Percentiles rank a stretch among this genome's conserved stretches.
These are phyloP conservation scores for Drosophila pruinosa DNA, from an alignment of 1,140 invertebrate genomes.

Conservation along the genomic window DNA sequence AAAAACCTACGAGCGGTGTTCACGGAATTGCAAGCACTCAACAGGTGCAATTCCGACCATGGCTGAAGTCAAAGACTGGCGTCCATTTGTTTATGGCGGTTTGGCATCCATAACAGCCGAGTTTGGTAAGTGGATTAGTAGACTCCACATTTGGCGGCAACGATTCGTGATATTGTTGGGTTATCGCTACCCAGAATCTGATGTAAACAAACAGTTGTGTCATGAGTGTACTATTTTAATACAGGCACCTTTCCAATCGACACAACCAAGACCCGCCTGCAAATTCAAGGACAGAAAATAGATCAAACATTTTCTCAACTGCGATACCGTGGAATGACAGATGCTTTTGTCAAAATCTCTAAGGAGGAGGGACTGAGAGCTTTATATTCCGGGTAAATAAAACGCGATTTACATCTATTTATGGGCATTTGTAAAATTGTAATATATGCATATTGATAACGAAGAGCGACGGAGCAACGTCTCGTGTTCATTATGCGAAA, in stretches of 20 bases:
- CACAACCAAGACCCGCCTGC: conserved; percentile 97
- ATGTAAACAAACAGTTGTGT: conserved; percentile 58
- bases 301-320: conserved; percentile 90
- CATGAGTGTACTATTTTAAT: conserved; percentile 45
- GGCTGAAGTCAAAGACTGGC: conserved; percentile 86
- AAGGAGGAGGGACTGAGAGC: conserved; percentile 91
- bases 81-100: conserved; percentile 96
- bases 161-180: not conserved
- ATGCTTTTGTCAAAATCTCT: conserved; percentile 93
- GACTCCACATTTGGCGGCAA: not conserved
- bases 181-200: conserved; percentile 8
- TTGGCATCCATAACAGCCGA: conserved; percentile 96
- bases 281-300: conserved; percentile 95
- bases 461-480: not conserved
- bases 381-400: conserved; percentile 94
- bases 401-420: too few relatives aligned
- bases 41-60: conserved; percentile 81
- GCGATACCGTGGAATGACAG: conserved; percentile 95
- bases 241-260: conserved; percentile 98
- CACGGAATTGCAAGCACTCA: conserved; percentile 42
- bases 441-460: conserved; percentile 43
- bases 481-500: conserved; percentile 27
- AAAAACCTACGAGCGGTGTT: conserved; percentile 1
- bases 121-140: conserved; percentile 88
- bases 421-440: not conserved